phyloP scores from a whole-genome alignment of 2,888 invertebrate genomes.

The Sinelater perroti region DNA sequence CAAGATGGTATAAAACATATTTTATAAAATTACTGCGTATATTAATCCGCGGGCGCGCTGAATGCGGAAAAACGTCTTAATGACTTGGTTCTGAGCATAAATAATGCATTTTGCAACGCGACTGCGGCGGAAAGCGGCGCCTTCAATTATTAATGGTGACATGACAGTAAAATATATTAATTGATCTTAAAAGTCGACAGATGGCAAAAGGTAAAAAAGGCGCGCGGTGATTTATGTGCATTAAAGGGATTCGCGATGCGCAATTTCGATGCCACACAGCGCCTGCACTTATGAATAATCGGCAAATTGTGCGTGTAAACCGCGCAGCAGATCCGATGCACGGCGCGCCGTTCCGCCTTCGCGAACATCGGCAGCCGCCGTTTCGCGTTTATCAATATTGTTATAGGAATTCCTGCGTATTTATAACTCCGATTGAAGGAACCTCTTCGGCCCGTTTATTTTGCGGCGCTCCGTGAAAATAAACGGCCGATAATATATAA shows the following conservation, averaged over 20 bases:
- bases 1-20: too few species aligned
- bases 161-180: conserved; percentile 22
- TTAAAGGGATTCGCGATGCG: conserved; percentile 13
- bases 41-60: too few species aligned
- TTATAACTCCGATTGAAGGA: neutral
- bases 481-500: conserved; percentile 10
- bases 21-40: too few species aligned
- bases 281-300: conserved; percentile 27
- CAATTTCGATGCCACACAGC: conserved; percentile 17
- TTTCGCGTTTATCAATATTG: conserved; percentile 14
- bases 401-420: conserved; percentile 14
- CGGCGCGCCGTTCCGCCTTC: conserved; percentile 7
- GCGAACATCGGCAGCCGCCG: conserved; percentile 5
- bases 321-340: conserved; percentile 23
- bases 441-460: conserved; percentile 4
- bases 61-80: too few species aligned
- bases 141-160: conserved; percentile 20
- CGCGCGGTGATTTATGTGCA: conserved; percentile 13
- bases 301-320: conserved; percentile 16
- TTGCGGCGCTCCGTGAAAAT: neutral
- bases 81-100: too few species aligned
- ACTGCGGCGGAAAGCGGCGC: conserved; percentile 1
- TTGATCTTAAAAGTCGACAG: conserved; percentile 13
- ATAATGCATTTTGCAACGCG: neutral
- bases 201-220: conserved; percentile 13